These are phyloP conservation scores for Drosophila peninsularis DNA, from an alignment of 2,888 invertebrate species.

Conservation along the genomic window DNA sequence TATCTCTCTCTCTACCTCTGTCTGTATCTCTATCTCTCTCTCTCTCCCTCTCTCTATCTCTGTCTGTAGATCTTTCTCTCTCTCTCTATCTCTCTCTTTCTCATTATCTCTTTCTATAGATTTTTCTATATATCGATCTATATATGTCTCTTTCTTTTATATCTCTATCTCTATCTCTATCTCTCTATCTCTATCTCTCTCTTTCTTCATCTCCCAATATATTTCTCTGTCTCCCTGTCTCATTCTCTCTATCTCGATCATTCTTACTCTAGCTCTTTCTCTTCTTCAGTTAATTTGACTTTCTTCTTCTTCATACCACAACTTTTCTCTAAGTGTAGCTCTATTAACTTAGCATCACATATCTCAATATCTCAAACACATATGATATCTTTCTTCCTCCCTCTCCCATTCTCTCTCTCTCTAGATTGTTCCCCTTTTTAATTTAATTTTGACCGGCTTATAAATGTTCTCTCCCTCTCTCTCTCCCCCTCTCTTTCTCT, in stretches of 20 bases:
- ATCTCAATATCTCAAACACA: constrained; percentile 23
- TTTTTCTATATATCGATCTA: background rate
- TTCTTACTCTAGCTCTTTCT: background rate
- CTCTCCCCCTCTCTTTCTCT: background rate
- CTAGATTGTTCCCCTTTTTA: constrained; percentile 11
- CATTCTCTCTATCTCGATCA: background rate
- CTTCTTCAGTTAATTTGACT: background rate
- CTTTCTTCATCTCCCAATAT: background rate
- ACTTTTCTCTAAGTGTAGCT: constrained; percentile 27
- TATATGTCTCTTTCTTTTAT: background rate
- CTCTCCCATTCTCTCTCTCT: background rate
- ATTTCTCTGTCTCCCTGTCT: no score
- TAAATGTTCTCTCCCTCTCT: background rate
- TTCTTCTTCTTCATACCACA: background rate
- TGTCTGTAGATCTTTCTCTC: background rate
- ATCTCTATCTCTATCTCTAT: background rate
- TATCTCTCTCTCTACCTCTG: background rate
- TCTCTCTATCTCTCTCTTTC: background rate
- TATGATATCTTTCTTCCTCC: background rate
- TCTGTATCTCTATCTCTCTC: background rate
- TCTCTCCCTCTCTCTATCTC: background rate
- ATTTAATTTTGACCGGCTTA: constrained; percentile 20
- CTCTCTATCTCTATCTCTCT: background rate
- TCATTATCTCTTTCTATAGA: background rate
- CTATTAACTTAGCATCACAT: constrained; percentile 12